Base-by-base conservation (phyloP, 2,113 vertebrate species). In the Trachemys scripta region DNA sequence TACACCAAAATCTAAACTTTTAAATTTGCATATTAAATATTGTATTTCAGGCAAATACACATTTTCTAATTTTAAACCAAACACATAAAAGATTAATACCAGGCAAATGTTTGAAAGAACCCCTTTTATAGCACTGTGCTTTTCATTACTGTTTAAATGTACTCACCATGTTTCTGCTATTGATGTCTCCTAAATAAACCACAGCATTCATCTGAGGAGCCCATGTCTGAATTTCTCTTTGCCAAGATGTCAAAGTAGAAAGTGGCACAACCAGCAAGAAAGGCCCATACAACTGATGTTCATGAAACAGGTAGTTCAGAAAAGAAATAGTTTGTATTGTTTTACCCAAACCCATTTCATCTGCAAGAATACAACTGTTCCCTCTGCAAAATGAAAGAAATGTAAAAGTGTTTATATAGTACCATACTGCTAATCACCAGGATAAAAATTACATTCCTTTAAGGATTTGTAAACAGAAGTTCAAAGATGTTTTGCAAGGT, bases 341-440 rank as follows among this genome's bases (percentile, higher is more conserved):
- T 98, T 99, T 99, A 57, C 99, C 99, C 90, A 99, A 98, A 72
- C 99, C 99, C 99, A 99, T 99, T 97, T 99, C 99, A 98, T 99
- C 99, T 20, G 99, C 99, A 38, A 99, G 99, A 98, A 99, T 99
- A 93, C 99, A 99, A 87, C 99, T 99, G 97, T 99, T 99, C 84
- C 99, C 99, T 97, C 99, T 99, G 91, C 27, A 96, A 91, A 94
- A 92, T 91, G 47, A 45, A 89, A 80, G 93, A 38, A 57, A 94
- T 59, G 50, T 88, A 87, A 54, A 13, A 91, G 57, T 53, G 6
- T 35, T 89, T 45, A 50, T 78, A 92, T 75, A 35, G 1, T 88
- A 90, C n/a, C 56, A 89, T 86, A 24, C 79, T 42, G 79, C 35
- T 90, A 85, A 91, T 80, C 79, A 54, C 51, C 25, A 22, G 25